These are phyloP conservation scores for Tapirus indicus DNA, from an alignment of 2,797 vertebrate genomes.

Conservation along the genomic window DNA sequence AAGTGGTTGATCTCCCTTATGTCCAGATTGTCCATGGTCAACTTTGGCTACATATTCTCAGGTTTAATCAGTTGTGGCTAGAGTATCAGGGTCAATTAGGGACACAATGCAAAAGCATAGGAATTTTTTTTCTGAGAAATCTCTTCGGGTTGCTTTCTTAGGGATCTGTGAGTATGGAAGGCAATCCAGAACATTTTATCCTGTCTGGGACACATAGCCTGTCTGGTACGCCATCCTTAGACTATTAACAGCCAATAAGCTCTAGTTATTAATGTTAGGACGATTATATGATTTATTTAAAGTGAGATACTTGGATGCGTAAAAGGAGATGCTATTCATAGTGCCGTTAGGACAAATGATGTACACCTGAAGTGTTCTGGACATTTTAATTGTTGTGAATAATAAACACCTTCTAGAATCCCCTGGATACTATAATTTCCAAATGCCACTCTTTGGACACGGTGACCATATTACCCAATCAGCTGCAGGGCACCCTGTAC, in stretches of 20 bases:
- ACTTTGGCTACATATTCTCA: not conserved
- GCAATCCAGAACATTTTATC: not conserved
- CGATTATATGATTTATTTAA: not conserved
- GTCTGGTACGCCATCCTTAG: not conserved
- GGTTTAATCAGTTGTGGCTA: not conserved
- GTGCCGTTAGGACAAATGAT: not conserved
- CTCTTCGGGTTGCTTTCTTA: not conserved
- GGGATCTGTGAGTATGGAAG: not conserved
- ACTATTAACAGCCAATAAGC: not conserved
- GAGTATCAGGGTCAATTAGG: not conserved
- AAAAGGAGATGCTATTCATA: not conserved
- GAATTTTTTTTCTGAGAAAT: not conserved
- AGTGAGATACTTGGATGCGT: not conserved
- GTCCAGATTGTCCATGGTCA: not conserved
- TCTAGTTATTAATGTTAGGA: not conserved
- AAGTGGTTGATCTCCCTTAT: not conserved
- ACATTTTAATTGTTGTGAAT: not conserved
- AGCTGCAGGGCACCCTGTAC: not conserved
- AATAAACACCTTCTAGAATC: not conserved
- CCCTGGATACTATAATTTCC: not conserved
- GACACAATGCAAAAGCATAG: not conserved
- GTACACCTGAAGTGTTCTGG: not conserved
- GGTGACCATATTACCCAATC: not conserved
- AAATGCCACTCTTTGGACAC: not conserved
- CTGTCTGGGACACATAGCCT: not conserved